These are phyloP conservation scores for Caenorhabditis sinica DNA, from an alignment of 2,888 invertebrate genomes.

Conservation along the genomic window DNA sequence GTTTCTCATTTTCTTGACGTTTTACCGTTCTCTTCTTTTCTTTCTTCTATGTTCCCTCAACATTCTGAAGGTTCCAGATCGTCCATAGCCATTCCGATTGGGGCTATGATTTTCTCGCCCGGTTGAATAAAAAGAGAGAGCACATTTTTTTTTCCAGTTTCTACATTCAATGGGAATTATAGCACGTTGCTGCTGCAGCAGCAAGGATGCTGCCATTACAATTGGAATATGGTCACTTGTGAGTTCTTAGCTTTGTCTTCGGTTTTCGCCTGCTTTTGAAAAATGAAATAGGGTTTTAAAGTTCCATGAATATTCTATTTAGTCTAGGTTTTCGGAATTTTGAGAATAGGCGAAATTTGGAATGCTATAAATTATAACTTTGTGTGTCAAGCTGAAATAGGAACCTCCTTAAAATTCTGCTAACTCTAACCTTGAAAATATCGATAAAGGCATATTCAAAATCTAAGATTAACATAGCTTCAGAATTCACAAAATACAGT, in stretches of 20 bases:
- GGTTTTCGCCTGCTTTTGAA: no score
- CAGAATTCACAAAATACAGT: no score
- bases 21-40: neutral
- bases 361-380: no score
- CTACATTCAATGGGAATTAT: slow-evolving; percentile 75
- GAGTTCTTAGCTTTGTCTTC: slow-evolving; percentile 53
- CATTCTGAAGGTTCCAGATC: neutral
- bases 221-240: slow-evolving; percentile 83
- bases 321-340: no score
- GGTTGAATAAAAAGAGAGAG: slow-evolving; percentile 36
- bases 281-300: no score
- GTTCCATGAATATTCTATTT: no score
- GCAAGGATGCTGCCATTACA: slow-evolving; percentile 83
- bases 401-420: no score
- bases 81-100: neutral
- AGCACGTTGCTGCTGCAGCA: slow-evolving; percentile 83
- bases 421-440: no score
- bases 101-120: slow-evolving; percentile 63
- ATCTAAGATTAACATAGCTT: no score
- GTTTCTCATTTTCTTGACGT: neutral
- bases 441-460: no score
- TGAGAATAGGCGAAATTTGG: no score
- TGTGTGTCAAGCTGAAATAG: no score
- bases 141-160: neutral
- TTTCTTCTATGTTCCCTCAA: neutral